Conservation (phyloP, 2,888 invertebrate species). For the Epiblema foenella region DNA sequence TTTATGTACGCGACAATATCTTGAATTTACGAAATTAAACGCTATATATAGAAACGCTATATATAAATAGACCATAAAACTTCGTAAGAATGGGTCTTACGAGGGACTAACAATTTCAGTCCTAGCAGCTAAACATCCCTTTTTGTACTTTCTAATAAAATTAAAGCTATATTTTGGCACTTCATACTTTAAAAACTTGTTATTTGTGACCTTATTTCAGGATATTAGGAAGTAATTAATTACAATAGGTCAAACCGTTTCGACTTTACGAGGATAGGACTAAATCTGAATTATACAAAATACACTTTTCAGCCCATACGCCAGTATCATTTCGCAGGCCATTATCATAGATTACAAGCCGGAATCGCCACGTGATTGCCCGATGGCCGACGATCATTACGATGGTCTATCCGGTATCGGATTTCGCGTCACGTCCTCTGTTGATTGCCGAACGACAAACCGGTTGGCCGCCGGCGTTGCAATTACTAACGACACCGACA, state of each 20-base stretch:
- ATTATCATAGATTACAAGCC: conserved; percentile 44
- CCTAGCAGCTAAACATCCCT: too few species aligned
- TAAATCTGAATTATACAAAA: neutral
- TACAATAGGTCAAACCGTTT: too few species aligned
- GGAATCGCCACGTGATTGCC: conserved; percentile 45
- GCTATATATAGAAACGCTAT: too few species aligned
- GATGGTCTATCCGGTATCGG: conserved; percentile 66
- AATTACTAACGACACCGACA: conserved; percentile 79
- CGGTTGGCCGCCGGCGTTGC: conserved; percentile 70
- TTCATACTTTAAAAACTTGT: too few species aligned
- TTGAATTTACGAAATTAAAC: too few species aligned
- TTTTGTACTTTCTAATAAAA: too few species aligned
- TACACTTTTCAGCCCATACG: conserved; percentile 33
- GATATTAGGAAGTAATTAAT: too few species aligned
- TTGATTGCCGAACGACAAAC: conserved; percentile 82
- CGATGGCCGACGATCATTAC: conserved; percentile 42
- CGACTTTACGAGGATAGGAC: neutral
- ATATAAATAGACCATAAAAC: too few species aligned
- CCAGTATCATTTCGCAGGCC: conserved; percentile 29
- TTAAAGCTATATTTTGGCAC: too few species aligned
- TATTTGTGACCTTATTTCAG: too few species aligned
- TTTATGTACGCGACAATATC: neutral
- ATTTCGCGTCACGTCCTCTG: conserved; percentile 81
- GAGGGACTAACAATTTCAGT: too few species aligned
- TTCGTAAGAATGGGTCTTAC: too few species aligned